Evolutionary conservation across 1,140 invertebrate genomes (phyloP), one percentile per base, ranked within the genome.

Genomic region (Pseudomyrmex concolor): DNA sequence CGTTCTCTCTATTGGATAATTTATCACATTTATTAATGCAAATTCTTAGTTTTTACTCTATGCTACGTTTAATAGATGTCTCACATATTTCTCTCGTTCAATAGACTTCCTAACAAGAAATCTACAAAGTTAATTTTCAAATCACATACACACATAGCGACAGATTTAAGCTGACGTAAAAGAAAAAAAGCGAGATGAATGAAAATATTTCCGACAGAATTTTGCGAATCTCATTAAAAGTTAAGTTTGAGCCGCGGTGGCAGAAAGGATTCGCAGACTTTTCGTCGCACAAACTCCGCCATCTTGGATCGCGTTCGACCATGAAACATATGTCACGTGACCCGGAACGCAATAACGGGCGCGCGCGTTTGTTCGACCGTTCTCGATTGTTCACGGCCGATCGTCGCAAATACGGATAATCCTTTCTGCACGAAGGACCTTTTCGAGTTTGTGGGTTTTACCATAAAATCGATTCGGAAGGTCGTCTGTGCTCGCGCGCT

Each of bases 221-320:
- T 80, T 71, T 70, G 57, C 66, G 67, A 87, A 87, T 86, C 86
- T 87, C 85, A 86, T 87, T 87, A 87, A 87, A 87, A 87, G 86
- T 87, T 87, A 82, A 81, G 85, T 85, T 70, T 45, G 50, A 68
- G 19, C 63, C 10, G 64, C 76, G 59, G 43, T 57, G 48, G 48
- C 22, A 68, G 67, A 77, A 48, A 55, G 64, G 62, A 54, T 12
- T 50, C 66, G 34, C 34, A 34, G 34, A 34, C 34, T 34, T 34
- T 34, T 77, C 71, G 59, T 86, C 67, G 77, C 64, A 34, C 59
- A 57, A 84, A 67, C 60, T 22, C 51, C 48, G 72, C 50, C 71
- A 78, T 84, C 70, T 54, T 74, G 85, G 60, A 73, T 84, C 59
- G 15, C 66, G 70, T 43, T 78, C 71, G 83, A 55, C 81, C 72